Conservation (phyloP, 2,888 invertebrate genomes). For the Eupithecia tripunctaria region DNA sequence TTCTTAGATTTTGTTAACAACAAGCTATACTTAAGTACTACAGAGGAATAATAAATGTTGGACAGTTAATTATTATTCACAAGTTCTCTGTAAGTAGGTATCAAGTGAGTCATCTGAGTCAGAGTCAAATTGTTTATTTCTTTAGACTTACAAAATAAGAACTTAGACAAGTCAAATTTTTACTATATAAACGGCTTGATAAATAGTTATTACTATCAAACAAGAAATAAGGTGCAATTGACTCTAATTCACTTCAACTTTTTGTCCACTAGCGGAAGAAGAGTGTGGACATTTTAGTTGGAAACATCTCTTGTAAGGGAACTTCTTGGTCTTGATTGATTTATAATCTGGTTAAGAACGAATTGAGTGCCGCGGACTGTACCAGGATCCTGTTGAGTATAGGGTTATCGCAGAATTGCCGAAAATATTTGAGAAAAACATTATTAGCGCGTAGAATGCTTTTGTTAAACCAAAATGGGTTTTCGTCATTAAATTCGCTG, state of each 20-base stretch:
- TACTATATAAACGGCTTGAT: too few relatives aligned
- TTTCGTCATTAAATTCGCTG: not conserved
- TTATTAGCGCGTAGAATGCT: not conserved
- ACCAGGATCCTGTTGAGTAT: not conserved
- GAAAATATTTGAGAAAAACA: not conserved
- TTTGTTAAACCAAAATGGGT: not conserved
- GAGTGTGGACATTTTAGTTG: not conserved
- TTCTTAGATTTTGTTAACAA: too few relatives aligned
- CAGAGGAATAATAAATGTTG: too few relatives aligned
- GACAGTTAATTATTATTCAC: too few relatives aligned
- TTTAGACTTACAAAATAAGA: too few relatives aligned
- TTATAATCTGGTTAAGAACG: slow-evolving; percentile 35
- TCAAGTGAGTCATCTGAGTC: not conserved
- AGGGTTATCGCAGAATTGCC: slow-evolving; percentile 17
- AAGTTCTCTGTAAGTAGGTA: not conserved
- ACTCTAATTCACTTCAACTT: too few relatives aligned
- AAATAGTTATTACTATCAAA: too few relatives aligned
- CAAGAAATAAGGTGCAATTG: too few relatives aligned
- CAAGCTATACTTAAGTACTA: too few relatives aligned
- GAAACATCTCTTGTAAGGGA: not conserved
- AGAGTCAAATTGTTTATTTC: too few relatives aligned
- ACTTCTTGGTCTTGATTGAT: slow-evolving; percentile 30
- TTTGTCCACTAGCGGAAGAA: too few relatives aligned
- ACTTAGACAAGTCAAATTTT: too few relatives aligned
- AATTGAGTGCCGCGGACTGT: slow-evolving; percentile 29